Evolutionary conservation across 2,113 vertebrate species (phyloP), one percentile per base, ranked within the genome.

Genomic region (Oenanthe melanoleuca): DNA sequence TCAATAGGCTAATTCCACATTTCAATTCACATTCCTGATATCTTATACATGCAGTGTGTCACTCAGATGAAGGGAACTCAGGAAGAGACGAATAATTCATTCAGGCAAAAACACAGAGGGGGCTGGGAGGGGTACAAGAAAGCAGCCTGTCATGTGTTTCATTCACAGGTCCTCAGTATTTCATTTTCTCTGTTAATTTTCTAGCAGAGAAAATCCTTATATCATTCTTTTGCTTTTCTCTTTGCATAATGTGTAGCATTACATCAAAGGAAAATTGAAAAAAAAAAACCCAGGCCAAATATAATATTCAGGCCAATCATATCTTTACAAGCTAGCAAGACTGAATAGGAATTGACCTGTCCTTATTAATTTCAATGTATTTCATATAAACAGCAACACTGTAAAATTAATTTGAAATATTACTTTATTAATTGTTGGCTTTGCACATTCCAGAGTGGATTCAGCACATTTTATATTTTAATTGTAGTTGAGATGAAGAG

Each of bases 21-120:
- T 82, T 89, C 91, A 42, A 64, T 82, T 83, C 71, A 65, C 37
- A 28, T 64, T 83, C 59, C 64, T 70, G 60, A 16, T 89, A 52
- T 63, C 78, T 89, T 87, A 95, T 63, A 91, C 80, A 83, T 73
- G 44, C 67, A 80, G 42, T 8, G 14, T 96, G 81, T 83, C 85
- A 94, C 40, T 66, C n/a, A 73, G 52, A 92, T 66, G 64, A 88
- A 77, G 74, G 33, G 19, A 93, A 69, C 63, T 83, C 9, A 1
- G 11, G 21, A 7, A 88, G 70, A 89, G 73, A 63, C 59, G 86
- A 93, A 73, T 82, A 94, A 91, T 38, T 92, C 81, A 72, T 82
- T 89, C 92, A 95, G 85, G 86, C 63, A 92, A 93, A 89, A 88
- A n/a, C 42, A 85, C 24, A 64, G 59, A 40, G 55, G 44, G 19